Conservation (phyloP, 2,888 invertebrate species). For the Drosophila mimica region DNA sequence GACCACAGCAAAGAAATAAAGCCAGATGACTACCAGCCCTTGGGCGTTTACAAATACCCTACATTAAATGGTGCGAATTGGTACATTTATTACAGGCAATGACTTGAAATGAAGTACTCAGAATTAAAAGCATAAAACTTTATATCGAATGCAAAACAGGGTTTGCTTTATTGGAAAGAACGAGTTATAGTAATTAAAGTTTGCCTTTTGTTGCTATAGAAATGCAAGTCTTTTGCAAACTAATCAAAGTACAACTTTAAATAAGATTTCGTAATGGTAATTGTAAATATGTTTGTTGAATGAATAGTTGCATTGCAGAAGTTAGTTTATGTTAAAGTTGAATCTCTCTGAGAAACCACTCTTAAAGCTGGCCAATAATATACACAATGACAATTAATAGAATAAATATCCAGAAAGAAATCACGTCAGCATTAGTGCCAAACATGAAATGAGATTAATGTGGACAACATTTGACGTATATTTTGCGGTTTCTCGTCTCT, state of each 20-base stretch:
- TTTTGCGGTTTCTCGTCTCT: constrained; percentile 2
- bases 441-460: constrained; percentile 73
- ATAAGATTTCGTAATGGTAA: background rate
- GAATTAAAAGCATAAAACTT: background rate
- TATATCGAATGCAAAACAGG: background rate
- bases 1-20: constrained; percentile 46
- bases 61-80: background rate
- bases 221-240: background rate
- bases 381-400: constrained; percentile 65
- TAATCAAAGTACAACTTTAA: background rate
- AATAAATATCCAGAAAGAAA: constrained; percentile 51
- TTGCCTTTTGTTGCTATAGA: background rate
- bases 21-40: background rate
- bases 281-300: background rate
- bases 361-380: constrained; percentile 27
- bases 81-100: background rate
- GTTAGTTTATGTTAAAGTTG: background rate
- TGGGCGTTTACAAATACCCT: background rate
- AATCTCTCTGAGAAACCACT: background rate
- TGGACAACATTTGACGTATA: constrained; percentile 64
- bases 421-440: constrained; percentile 70
- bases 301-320: background rate
- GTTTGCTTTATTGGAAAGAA: background rate
- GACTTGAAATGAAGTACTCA: background rate
- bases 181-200: background rate